A percentile compares a stretch with the other conserved stretches of the same genome.
phyloP scores from a whole-genome alignment of 2,113 vertebrate species.

The Leucopternis melanops region DNA sequence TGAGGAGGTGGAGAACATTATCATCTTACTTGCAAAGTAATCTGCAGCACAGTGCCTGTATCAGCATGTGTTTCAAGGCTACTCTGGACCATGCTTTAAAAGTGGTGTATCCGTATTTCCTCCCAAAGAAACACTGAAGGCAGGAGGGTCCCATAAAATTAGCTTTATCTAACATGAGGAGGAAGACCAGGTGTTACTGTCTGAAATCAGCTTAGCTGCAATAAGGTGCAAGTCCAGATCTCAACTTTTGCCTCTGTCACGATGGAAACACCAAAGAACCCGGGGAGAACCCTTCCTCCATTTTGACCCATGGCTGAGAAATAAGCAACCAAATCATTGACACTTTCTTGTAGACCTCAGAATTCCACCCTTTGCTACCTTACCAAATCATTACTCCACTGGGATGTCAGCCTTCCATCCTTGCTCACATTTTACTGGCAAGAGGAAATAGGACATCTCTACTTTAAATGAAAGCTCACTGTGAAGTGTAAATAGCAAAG shows the following conservation, averaged over 20 bases:
- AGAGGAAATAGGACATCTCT: not conserved
- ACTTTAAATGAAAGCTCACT: not conserved
- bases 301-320: not conserved
- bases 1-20: not conserved
- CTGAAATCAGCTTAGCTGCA: not conserved
- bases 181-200: not conserved
- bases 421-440: not conserved
- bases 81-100: not conserved
- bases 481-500: not conserved
- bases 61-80: not conserved
- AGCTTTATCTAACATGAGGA: not conserved
- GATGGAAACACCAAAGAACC: not conserved
- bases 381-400: not conserved
- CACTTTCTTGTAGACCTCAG: not conserved
- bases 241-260: not conserved
- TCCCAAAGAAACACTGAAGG: not conserved
- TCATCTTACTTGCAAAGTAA: not conserved
- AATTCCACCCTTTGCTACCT: not conserved
- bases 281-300: not conserved
- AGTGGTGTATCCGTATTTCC: fast-evolving
- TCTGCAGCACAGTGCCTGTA: not conserved
- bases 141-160: not conserved
- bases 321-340: not conserved
- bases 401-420: not conserved
- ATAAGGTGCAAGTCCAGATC: not conserved